These are phyloP conservation scores for Oreochromis tanganicae DNA, from an alignment of 2,113 vertebrate species.

Conservation along the genomic window DNA sequence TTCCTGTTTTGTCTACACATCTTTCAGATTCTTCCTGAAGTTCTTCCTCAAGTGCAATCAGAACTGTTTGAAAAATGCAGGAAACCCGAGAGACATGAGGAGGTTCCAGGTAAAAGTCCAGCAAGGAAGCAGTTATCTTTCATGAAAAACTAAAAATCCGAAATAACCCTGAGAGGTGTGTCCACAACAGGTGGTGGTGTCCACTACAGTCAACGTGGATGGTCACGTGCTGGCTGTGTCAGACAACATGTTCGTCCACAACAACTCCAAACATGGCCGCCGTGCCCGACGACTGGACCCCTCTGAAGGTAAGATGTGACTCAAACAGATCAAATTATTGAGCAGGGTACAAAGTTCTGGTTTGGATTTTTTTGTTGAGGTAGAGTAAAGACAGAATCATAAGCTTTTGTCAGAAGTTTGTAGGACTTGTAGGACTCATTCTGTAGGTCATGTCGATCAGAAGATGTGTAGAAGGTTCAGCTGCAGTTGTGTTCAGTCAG, in stretches of 20 bases:
- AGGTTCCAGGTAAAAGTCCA: slow-evolving; percentile 83
- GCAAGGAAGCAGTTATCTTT: not conserved
- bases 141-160: not conserved
- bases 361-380: not conserved
- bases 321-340: not conserved
- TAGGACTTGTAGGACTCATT: not conserved
- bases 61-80: slow-evolving; percentile 94
- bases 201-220: slow-evolving; percentile 90
- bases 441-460: not conserved
- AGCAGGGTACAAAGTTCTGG: not conserved
- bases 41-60: slow-evolving; percentile 96
- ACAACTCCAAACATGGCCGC: slow-evolving; percentile 95
- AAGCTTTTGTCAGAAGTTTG: not conserved
- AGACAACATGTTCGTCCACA: slow-evolving; percentile 97
- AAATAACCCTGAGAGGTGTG: not conserved
- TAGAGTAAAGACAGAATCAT: not conserved
- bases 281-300: slow-evolving; percentile 88
- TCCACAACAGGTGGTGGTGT: slow-evolving; percentile 83
- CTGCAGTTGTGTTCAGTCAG: not conserved
- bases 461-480: not conserved
- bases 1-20: not conserved
- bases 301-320: slow-evolving; percentile 80
- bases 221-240: slow-evolving; percentile 90
- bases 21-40: slow-evolving; percentile 84
- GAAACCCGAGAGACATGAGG: slow-evolving; percentile 91